Conservation (phyloP, 1,140 invertebrate genomes). For the Harlomillsia oculata region DNA sequence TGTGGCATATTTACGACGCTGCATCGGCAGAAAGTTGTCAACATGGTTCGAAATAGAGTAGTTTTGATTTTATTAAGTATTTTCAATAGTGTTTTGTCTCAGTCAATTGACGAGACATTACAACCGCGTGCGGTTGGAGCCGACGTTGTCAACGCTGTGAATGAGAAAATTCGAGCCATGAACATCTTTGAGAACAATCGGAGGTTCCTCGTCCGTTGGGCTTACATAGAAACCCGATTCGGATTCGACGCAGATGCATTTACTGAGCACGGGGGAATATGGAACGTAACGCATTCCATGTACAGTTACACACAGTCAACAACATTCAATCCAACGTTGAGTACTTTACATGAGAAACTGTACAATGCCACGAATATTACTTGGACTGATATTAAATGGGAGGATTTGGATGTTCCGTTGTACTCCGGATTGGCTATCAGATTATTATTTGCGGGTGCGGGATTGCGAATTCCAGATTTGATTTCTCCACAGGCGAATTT, state of each 20-base stretch:
- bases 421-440: conserved; percentile 15
- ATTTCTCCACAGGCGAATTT: conserved; percentile 3
- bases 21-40: too few relatives aligned
- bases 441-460: background rate
- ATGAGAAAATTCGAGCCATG: background rate
- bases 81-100: too few relatives aligned
- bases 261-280: conserved; percentile 8
- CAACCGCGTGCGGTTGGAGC: background rate
- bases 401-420: conserved; percentile 8
- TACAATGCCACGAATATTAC: background rate
- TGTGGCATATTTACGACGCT: too few relatives aligned
- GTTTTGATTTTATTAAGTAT: too few relatives aligned
- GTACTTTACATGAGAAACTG: background rate
- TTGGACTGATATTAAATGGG: conserved; percentile 1
- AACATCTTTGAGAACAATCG: conserved; percentile 36
- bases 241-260: conserved; percentile 1
- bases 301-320: background rate
- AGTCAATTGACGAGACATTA: conserved; percentile 7
- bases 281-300: conserved; percentile 11
- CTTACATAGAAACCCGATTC: conserved; percentile 17
- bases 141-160: conserved; percentile 1
- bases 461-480: background rate
- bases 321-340: background rate
- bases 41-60: too few relatives aligned
- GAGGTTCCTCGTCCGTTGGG: conserved; percentile 7